phyloP scores from a whole-genome alignment of 2,888 invertebrate genomes.

The Uropetala carovei region DNA sequence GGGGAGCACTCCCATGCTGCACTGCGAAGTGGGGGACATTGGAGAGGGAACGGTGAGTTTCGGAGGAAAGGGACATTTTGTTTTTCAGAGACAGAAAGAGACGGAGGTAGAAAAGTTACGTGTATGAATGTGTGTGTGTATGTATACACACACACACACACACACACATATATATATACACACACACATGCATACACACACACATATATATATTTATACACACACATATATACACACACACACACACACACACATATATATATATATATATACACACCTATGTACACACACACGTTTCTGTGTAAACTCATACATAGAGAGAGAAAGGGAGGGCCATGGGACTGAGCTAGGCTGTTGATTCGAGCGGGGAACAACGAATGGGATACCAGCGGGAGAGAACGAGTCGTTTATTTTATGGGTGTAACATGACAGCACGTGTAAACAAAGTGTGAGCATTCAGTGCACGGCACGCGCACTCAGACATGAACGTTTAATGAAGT shows the following conservation, averaged over 20 bases:
- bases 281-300: too few species aligned
- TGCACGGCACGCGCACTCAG: neutral
- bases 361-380: neutral
- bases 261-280: too few species aligned
- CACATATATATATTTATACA: too few species aligned
- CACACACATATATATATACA: too few species aligned
- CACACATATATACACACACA: too few species aligned
- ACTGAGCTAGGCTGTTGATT: neutral
- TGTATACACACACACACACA: too few species aligned
- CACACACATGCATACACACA: too few species aligned
- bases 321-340: neutral
- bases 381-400: neutral
- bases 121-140: too few species aligned
- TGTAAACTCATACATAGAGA: too few species aligned
- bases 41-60: slow-evolving; percentile 80
- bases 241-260: too few species aligned
- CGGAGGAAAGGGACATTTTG: neutral
- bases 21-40: slow-evolving; percentile 81
- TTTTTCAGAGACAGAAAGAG: neutral
- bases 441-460: slow-evolving; percentile 18
- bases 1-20: slow-evolving; percentile 80
- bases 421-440: neutral
- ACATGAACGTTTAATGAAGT: slow-evolving; percentile 11
- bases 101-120: neutral
- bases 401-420: neutral